Evolutionary conservation across 2,113 vertebrate species (phyloP), one percentile per base, ranked within the genome.

Genomic region (Stictonetta naevosa): DNA sequence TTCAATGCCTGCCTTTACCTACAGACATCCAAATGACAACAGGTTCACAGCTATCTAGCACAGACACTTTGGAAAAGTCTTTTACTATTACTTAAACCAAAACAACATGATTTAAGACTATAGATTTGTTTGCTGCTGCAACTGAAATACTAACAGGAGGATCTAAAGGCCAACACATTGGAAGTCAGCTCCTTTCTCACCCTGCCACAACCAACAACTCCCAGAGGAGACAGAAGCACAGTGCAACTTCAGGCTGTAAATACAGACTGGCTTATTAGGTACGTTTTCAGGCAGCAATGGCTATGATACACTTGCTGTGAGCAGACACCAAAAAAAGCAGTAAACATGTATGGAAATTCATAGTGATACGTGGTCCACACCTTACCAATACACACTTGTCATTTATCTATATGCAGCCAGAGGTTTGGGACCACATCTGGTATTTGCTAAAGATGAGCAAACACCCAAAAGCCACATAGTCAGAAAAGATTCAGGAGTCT

Each of bases 211-310:
- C 42, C 46, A 28, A 0, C 34, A 44, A 66, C n/a, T 48, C 80
- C 58, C 26, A 8, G 3, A 44, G 36, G 11, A 56, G 52, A 34
- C 1, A 26, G 29, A 19, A 1, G 4, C 4, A 29, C 6, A 2
- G 28, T 6, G 40, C 31, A 58, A 2, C 46, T 23, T 19, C 20
- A 40, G 68, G 42, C 2, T 58, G 17, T 5, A 64, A 52, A 44
- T 13, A 23, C 64, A 5, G 33, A 1, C 33, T 12, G 36, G 36
- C 18, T 28, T 7, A 3, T 3, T 7, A 11, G 15, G 11, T 6
- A 53, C 7, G 4, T 13, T 71, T 62, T 50, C 18, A 56, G 48
- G 36, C 63, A 60, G 53, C 42, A 6, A 23, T 58, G 69, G 28
- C 16, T 62, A 5, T 1, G 12, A 53, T 2, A 15, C 4, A 17